phyloP scores from a whole-genome alignment of 1,140 invertebrate species.

The Palaemon carinicauda region DNA sequence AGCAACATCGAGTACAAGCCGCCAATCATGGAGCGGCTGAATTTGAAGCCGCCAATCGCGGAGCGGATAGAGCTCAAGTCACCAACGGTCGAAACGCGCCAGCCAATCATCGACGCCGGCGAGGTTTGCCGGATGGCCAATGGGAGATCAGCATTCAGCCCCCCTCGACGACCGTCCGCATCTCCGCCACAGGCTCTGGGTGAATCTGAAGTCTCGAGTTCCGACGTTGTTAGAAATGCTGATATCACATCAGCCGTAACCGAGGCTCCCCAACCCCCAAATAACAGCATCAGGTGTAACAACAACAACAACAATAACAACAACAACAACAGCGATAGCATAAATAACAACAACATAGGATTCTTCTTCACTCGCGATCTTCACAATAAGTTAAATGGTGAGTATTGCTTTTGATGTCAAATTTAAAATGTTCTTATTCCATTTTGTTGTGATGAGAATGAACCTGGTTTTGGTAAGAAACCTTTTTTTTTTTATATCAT shows the following conservation, averaged over 20 bases:
- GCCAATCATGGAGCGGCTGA: conserved; percentile 1
- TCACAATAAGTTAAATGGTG: conserved; percentile 21
- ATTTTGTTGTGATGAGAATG: too few species aligned
- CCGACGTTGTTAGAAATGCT: not conserved
- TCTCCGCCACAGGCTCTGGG: conserved; percentile 26
- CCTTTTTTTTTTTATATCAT: too few species aligned
- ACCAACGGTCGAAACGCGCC: conserved; percentile 24
- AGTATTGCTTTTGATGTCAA: not conserved
- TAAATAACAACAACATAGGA: conserved; percentile 14
- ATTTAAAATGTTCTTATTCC: not conserved
- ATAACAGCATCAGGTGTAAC: conserved; percentile 12
- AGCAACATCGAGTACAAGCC: conserved; percentile 31
- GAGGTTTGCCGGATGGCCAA: conserved; percentile 38
- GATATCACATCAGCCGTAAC: conserved; percentile 57
- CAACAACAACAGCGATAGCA: conserved; percentile 27
- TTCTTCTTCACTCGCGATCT: conserved; percentile 7
- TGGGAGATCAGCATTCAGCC: conserved; percentile 58
- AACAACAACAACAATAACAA: conserved; percentile 25
- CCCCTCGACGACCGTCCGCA: conserved; percentile 38
- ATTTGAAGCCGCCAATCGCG: conserved; percentile 26
- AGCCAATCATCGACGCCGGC: conserved; percentile 21
- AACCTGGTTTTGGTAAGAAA: too few species aligned
- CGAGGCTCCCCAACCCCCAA: conserved; percentile 59
- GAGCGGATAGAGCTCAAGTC: conserved; percentile 25
- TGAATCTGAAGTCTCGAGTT: conserved; percentile 62